A percentile compares a stretch with the other conserved stretches of the same genome.
phyloP scores from a whole-genome alignment of 2,113 vertebrate species.

The Prunella himalayana region DNA sequence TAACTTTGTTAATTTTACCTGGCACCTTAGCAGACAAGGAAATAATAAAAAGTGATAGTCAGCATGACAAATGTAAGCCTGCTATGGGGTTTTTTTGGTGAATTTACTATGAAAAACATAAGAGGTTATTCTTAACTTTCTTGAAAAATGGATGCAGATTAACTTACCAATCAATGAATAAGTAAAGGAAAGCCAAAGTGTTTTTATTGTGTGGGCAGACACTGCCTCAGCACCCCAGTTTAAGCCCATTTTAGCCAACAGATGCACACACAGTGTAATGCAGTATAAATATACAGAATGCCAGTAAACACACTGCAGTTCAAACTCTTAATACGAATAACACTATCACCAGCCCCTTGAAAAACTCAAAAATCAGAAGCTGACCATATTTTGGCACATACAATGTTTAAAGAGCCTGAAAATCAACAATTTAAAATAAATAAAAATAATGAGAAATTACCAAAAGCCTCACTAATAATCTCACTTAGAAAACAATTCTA shows the following conservation, averaged over 20 bases:
- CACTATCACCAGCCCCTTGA: neutral
- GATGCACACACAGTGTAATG: accelerated
- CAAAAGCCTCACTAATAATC: neutral
- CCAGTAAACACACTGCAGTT: neutral
- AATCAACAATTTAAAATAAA: neutral
- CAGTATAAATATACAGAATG: neutral
- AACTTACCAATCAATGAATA: neutral
- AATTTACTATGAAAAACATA: neutral
- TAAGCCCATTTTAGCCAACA: neutral
- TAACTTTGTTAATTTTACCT: neutral
- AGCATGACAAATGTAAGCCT: neutral
- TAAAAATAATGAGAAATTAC: neutral
- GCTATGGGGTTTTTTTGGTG: neutral
- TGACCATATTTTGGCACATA: neutral
- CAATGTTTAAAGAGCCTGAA: neutral
- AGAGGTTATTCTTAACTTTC: neutral
- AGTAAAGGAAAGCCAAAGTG: neutral
- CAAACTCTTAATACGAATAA: neutral
- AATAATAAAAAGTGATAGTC: neutral
- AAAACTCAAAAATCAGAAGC: neutral
- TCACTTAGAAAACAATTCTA: neutral
- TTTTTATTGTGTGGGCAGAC: neutral
- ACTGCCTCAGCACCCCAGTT: neutral
- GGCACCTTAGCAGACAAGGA: neutral
- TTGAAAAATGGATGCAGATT: neutral